Conservation (phyloP, 2,113 vertebrate genomes). For the Shinisaurus crocodilurus region DNA sequence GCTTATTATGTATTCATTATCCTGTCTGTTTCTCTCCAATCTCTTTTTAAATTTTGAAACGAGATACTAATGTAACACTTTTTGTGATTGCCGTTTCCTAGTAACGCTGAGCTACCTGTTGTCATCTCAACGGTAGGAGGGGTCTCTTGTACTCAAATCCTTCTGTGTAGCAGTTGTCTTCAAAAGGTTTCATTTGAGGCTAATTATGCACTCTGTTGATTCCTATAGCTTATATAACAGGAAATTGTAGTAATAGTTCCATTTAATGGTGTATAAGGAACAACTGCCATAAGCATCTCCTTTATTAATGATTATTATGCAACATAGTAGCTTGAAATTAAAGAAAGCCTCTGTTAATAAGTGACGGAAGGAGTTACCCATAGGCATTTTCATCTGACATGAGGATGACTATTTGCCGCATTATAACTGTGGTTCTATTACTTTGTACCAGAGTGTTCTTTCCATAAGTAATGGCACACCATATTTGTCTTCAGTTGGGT, state of each 20-base stretch:
- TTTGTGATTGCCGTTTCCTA: constrained; percentile 16
- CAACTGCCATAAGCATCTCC: not conserved
- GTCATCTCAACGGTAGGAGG: not conserved
- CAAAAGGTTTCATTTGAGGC: not conserved
- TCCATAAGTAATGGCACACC: not conserved
- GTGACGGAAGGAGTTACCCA: not conserved
- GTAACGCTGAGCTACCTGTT: constrained; percentile 14
- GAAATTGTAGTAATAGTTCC: not conserved
- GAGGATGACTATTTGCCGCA: not conserved
- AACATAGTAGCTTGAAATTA: not conserved
- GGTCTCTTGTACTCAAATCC: not conserved
- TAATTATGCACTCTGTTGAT: constrained; percentile 7
- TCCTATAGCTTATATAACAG: constrained; percentile 13
- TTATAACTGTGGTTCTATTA: not conserved
- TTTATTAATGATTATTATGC: not conserved
- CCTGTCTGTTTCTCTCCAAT: constrained; percentile 17
- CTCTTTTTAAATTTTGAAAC: constrained; percentile 30
- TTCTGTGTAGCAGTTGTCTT: not conserved
- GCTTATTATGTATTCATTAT: constrained; percentile 31
- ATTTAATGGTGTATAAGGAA: constrained; percentile 13
- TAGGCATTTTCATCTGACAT: not conserved
- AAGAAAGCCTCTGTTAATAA: not conserved
- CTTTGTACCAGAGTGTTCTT: not conserved
- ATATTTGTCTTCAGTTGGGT: not conserved
- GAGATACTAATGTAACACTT: not conserved